Conservation (phyloP, 2,797 vertebrate species). For the Pagetopsis macropterus region DNA sequence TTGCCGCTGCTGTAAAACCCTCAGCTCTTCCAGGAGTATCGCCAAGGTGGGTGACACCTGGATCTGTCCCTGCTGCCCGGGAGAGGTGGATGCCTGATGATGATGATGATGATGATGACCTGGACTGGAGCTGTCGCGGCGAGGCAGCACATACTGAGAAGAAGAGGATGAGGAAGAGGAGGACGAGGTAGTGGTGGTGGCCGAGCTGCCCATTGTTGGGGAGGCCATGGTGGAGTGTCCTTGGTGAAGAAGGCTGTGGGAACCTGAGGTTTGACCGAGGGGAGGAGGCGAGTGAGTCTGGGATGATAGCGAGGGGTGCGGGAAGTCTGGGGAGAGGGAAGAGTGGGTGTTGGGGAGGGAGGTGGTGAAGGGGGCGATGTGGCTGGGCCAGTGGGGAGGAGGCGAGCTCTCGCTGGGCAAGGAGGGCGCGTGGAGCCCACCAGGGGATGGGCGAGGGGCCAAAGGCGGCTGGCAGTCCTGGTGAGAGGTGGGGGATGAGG, state of each 20-base stretch:
- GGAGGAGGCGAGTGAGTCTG: conserved; percentile 83
- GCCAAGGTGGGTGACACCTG: conserved; percentile 85
- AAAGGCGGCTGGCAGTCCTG: conserved; percentile 85
- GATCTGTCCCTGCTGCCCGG: conserved; percentile 72
- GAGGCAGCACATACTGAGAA: conserved; percentile 70
- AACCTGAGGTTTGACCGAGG: conserved; percentile 73
- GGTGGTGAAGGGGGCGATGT: conserved; percentile 80
- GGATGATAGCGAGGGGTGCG: conserved; percentile 85
- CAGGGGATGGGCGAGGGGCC: conserved; percentile 86
- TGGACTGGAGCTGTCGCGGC: conserved; percentile 85
- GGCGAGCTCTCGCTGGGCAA: conserved; percentile 85
- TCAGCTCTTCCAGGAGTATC: conserved; percentile 91
- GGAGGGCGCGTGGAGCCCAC: conserved; percentile 85
- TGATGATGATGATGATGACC: conserved; percentile 68
- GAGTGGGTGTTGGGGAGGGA: conserved; percentile 86
- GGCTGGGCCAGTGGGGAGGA: conserved; percentile 85
- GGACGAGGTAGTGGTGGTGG: conserved; percentile 82
- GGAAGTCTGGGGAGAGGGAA: conserved; percentile 86
- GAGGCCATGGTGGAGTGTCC: conserved; percentile 83
- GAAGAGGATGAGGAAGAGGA: conserved; percentile 76
- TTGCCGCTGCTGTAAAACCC: conserved; percentile 92
- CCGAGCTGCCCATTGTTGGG: conserved; percentile 82
- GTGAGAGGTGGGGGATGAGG: conserved; percentile 82
- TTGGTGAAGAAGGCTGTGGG: conserved; percentile 67
- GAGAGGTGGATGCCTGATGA: conserved; percentile 76